A percentile compares a stretch with the other conserved stretches of the same genome.
These are phyloP conservation scores for Hexactinellida sp. DNA, from an alignment of 37 sponge, comb jelly and placozoan genomes.

Conservation along the genomic window DNA sequence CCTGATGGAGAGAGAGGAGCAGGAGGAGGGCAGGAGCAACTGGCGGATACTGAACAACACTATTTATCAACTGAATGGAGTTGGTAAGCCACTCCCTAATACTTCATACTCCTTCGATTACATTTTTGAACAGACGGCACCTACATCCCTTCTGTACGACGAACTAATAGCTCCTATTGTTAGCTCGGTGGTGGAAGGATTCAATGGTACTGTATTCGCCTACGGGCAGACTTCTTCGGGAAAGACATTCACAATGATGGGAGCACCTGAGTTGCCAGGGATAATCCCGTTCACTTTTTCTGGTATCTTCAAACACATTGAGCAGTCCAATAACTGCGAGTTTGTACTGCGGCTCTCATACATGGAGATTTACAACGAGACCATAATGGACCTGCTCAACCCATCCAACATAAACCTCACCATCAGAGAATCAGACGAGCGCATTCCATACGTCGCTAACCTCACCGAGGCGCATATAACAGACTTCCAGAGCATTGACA, in stretches of 20 bases:
- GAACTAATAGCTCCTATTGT: conserved; percentile 13
- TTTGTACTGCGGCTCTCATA: conserved; percentile 65
- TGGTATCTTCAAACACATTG: conserved; percentile 37
- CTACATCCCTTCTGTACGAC: neutral
- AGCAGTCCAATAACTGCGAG: conserved; percentile 35
- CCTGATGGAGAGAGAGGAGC: conserved; percentile 16
- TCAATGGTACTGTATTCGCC: conserved; percentile 49
- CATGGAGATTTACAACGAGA: conserved; percentile 89
- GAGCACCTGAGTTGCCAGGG: conserved; percentile 27
- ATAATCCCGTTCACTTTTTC: conserved; percentile 40
- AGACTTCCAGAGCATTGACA: neutral
- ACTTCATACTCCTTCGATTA: neutral
- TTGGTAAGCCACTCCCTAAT: neutral
- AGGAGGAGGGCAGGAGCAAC: neutral
- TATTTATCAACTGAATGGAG: neutral
- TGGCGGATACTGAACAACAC: neutral
- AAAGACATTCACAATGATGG: conserved; percentile 73
- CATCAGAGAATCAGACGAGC: conserved; percentile 27
- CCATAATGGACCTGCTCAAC: conserved; percentile 66
- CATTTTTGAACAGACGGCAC: neutral
- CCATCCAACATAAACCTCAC: conserved; percentile 38
- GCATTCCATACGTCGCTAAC: neutral
- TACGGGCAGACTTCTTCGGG: conserved; percentile 68
- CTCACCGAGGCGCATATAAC: conserved; percentile 20
- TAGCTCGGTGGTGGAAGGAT: neutral